Evolutionary conservation across 2,797 vertebrate genomes (phyloP).

Genomic region (Poecilia wingei): DNA sequence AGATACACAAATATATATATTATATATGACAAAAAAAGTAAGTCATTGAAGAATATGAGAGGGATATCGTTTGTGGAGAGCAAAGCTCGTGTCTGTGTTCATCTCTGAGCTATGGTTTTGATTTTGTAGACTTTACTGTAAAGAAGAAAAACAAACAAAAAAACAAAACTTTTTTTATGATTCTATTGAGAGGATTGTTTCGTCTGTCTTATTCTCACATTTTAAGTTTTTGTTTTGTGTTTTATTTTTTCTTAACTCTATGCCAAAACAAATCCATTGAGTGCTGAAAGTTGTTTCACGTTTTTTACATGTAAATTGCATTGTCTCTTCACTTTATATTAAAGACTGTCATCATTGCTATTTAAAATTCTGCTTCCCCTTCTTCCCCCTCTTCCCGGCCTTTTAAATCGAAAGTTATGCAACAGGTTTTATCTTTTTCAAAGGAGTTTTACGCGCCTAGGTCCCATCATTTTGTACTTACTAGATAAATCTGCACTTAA

Average conservation of each 20-base stretch:
- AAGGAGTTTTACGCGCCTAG: slow-evolving; percentile 22
- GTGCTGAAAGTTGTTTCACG: slow-evolving; percentile 67
- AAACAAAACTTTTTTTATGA: slow-evolving; percentile 68
- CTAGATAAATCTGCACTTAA: slow-evolving; percentile 41
- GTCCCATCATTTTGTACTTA: slow-evolving; percentile 35
- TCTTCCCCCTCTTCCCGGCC: slow-evolving; percentile 40
- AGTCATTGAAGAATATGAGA: slow-evolving; percentile 53
- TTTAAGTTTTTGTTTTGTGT: slow-evolving; percentile 5
- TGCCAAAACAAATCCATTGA: slow-evolving; percentile 73
- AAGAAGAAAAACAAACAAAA: slow-evolving; percentile 71
- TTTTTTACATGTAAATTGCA: slow-evolving; percentile 60
- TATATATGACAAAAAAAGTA: slow-evolving; percentile 64
- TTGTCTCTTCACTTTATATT: slow-evolving; percentile 72
- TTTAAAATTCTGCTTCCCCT: slow-evolving; percentile 61
- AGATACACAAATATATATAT: slow-evolving; percentile 52
- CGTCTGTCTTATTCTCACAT: slow-evolving; percentile 49
- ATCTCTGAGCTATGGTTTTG: slow-evolving; percentile 75
- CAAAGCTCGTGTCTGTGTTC: slow-evolving; percentile 64
- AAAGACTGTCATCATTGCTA: slow-evolving; percentile 72
- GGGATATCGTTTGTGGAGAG: slow-evolving; percentile 60
- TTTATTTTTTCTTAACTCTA: slow-evolving; percentile 44
- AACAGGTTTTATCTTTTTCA: slow-evolving; percentile 49
- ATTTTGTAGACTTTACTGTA: slow-evolving; percentile 82
- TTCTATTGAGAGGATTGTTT: slow-evolving; percentile 71
- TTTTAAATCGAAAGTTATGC: slow-evolving; percentile 45